Evolutionary conservation across 1,140 invertebrate genomes (phyloP).

Genomic region (Grapholita molesta): DNA sequence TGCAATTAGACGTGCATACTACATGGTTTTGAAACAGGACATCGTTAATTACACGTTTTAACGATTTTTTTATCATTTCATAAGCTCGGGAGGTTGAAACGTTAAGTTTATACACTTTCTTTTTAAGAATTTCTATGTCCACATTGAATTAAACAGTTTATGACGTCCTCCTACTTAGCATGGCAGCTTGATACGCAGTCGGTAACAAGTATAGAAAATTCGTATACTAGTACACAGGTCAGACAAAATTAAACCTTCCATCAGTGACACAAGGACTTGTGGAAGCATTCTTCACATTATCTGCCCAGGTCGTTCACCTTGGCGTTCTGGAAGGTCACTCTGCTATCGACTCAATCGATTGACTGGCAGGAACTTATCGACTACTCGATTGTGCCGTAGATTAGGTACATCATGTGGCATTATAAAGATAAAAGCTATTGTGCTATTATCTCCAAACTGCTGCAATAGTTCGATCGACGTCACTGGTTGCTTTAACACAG

Average conservation of each 20-base stretch:
- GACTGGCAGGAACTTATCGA: constrained; percentile 11
- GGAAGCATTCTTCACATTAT: not conserved
- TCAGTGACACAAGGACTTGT: not conserved
- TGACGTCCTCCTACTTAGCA: not conserved
- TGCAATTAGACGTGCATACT: not conserved
- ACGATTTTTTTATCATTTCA: constrained; percentile 5
- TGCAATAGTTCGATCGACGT: not conserved
- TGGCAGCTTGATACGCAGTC: not conserved
- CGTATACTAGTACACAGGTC: not conserved
- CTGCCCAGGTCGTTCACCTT: constrained; percentile 7
- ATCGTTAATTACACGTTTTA: constrained; percentile 3
- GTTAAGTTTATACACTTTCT: constrained; percentile 1
- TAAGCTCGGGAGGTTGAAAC: not conserved
- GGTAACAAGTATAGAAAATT: not conserved
- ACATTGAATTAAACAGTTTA: not conserved
- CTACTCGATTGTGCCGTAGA: constrained; percentile 14
- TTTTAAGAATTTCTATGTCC: not conserved
- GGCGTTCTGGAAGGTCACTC: constrained; percentile 2
- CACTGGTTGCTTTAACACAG: not conserved
- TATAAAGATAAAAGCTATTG: not conserved
- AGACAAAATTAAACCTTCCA: not conserved
- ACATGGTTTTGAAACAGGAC: not conserved
- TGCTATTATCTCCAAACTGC: not conserved
- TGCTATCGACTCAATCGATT: not conserved
- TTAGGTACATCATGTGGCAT: constrained; percentile 14